Evolutionary conservation across 2,113 vertebrate species (phyloP).

Genomic region (Prolemur simus): DNA sequence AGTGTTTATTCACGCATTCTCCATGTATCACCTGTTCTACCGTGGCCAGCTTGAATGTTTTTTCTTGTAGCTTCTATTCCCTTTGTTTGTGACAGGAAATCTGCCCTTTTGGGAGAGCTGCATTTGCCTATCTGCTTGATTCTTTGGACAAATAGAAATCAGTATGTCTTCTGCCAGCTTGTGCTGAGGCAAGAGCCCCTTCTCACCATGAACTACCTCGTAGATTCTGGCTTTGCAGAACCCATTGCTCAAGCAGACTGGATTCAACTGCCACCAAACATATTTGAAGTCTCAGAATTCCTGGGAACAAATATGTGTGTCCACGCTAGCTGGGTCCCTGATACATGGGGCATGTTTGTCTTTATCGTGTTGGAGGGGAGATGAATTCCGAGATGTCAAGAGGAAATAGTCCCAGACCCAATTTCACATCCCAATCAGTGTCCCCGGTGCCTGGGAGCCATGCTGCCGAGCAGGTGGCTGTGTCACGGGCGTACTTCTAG

Average conservation of each 20-base stretch:
- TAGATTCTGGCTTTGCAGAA: constrained; percentile 59
- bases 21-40: neutral
- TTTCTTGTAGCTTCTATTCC: neutral
- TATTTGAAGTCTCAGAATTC: neutral
- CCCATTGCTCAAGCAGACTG: neutral
- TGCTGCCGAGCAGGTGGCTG: neutral
- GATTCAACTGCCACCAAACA: constrained; percentile 15
- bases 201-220: constrained; percentile 59
- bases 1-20: neutral
- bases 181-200: constrained; percentile 57
- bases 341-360: neutral
- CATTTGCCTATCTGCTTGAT: neutral
- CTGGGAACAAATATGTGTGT: neutral
- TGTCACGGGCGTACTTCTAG: neutral
- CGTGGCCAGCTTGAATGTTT: neutral
- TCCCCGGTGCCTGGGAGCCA: neutral
- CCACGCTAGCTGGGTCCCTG: neutral
- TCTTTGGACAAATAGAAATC: constrained; percentile 63
- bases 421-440: neutral
- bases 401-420: neutral
- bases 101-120: neutral
- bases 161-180: constrained; percentile 60
- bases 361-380: neutral
- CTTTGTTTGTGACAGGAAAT: neutral
- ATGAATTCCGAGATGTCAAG: constrained; percentile 22